Evolutionary conservation across 2,797 vertebrate species (phyloP), one percentile per base, ranked within the genome.

Genomic region (Astyanax mexicanus): DNA sequence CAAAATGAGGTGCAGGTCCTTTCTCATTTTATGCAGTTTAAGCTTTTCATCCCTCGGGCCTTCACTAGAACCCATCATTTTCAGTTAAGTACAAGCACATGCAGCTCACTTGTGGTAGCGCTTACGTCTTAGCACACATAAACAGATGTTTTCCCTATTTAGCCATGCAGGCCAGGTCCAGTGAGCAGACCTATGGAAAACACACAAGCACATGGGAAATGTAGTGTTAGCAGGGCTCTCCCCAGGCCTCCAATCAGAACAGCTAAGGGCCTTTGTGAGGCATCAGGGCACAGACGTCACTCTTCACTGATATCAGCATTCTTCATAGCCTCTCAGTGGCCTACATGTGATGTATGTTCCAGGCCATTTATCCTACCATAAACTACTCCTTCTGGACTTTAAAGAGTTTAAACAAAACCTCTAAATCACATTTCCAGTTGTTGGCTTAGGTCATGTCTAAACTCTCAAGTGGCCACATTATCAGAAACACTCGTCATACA

Each of bases 101-200:
- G 4, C 25, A 25, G 7, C 21, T 25, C 8, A 1, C 13, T 11
- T 25, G n/a, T 47, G 8, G 1, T 4, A 12, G 3, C 2, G 10
- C 8, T 42, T 54, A 38, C 23, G 10, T 37, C 54, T 35, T 55
- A 44, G 27, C 76, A 51, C 25, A 54, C 17, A 10, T 13, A 68
- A 58, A 35, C 69, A 64, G 44, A 52, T 69, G 61, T 68, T 81
- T 69, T 64, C 61, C 47, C n/a, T 37, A 74, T 75, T 75, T 15
- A 55, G 40, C 29, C 35, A 1, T 11, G 32, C 4, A 57, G 62
- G 37, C 19, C 52, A 51, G 25, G 69, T 49, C 49, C 6, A 23
- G 52, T 37, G 49, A 23, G 6, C 17, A 37, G 15, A 62, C 0
- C n/a, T 62, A 69, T 57, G 21, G 68, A 35, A 72, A 15, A 47